These are phyloP conservation scores for Eulemur albifrons DNA, from an alignment of 2,797 vertebrate genomes.

Conservation along the genomic window DNA sequence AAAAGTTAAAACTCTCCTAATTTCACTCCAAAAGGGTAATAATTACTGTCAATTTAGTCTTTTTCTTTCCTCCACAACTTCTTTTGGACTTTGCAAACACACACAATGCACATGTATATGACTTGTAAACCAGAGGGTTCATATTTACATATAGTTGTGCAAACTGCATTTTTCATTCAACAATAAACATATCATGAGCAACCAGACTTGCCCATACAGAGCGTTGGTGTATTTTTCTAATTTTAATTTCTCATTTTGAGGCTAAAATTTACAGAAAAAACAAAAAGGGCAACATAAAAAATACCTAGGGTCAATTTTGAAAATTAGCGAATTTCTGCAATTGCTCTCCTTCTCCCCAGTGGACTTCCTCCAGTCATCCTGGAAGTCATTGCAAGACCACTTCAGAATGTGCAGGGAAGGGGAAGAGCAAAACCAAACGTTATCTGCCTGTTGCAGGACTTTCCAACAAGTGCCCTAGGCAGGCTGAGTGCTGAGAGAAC, in stretches of 20 bases:
- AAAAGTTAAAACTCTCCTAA: background rate
- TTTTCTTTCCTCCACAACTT: background rate
- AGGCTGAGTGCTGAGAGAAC: background rate
- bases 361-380: background rate
- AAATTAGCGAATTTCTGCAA: background rate
- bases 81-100: background rate
- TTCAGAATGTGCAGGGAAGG: background rate
- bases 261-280: background rate
- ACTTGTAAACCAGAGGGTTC: background rate
- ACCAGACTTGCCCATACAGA: background rate
- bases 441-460: background rate
- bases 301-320: background rate
- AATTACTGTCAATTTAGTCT: background rate
- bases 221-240: background rate
- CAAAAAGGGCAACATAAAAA: background rate
- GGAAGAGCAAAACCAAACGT: background rate
- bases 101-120: background rate
- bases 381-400: background rate
- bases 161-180: slow-evolving; percentile 35
- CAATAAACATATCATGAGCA: background rate
- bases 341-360: background rate
- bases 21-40: background rate
- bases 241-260: background rate
- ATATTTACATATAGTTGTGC: background rate
- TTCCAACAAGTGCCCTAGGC: background rate